phyloP scores from a whole-genome alignment of 2,797 vertebrate genomes.

The Chiroxiphia lanceolata region DNA sequence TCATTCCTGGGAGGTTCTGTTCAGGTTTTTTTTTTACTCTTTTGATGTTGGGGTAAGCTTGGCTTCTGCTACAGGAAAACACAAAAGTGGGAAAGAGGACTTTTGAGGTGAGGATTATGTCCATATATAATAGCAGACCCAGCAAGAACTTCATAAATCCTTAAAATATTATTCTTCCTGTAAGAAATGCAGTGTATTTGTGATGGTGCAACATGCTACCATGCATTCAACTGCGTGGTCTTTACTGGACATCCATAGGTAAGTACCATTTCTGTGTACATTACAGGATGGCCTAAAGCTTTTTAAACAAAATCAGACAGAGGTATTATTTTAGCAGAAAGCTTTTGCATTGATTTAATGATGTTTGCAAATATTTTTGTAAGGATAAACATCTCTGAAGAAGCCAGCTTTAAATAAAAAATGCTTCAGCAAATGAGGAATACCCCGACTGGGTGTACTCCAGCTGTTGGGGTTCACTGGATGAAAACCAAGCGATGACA shows the following conservation, averaged over 20 bases:
- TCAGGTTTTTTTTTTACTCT: background rate
- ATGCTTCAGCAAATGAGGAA: background rate
- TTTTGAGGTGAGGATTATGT: background rate
- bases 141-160: background rate
- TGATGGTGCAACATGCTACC: background rate
- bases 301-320: background rate
- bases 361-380: background rate
- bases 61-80: background rate
- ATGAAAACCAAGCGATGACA: background rate
- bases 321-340: background rate
- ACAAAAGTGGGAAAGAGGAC: background rate
- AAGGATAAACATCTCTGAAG: background rate
- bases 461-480: background rate
- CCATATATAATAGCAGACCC: background rate
- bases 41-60: background rate
- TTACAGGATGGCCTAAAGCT: background rate
- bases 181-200: background rate
- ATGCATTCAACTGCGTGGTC: accelerated
- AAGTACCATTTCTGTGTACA: background rate
- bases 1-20: background rate
- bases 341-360: background rate
- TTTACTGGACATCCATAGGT: background rate
- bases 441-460: background rate
- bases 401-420: background rate
- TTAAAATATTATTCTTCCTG: background rate